Evolutionary conservation across 2,797 vertebrate genomes (phyloP).

Genomic region (Sebastes kiyomatsui): DNA sequence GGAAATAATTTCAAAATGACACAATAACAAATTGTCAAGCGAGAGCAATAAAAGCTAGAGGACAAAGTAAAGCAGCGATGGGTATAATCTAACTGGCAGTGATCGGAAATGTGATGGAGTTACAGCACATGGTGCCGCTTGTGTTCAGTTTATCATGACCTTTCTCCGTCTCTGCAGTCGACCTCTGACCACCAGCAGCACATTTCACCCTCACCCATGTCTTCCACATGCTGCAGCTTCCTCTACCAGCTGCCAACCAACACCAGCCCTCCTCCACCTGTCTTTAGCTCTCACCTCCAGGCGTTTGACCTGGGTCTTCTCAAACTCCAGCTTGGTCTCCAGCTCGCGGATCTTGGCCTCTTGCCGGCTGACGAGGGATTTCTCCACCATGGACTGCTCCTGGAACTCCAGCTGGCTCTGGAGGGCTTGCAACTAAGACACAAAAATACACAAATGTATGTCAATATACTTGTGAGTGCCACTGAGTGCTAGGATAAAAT

Average conservation of each 20-base stretch:
- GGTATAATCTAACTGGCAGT: neutral
- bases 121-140: neutral
- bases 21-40: slow-evolving; percentile 48
- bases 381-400: slow-evolving; percentile 98
- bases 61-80: slow-evolving; percentile 10
- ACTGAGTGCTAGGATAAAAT: neutral
- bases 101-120: neutral
- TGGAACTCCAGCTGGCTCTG: slow-evolving; percentile 97
- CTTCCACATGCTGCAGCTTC: neutral
- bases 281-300: slow-evolving; percentile 86
- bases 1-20: slow-evolving; percentile 70
- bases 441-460: slow-evolving; percentile 5
- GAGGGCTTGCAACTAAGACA: slow-evolving; percentile 89
- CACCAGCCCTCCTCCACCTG: neutral
- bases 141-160: neutral
- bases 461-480: neutral
- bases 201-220: neutral
- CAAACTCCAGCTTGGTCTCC: slow-evolving; percentile 96
- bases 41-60: slow-evolving; percentile 16
- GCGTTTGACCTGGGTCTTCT: slow-evolving; percentile 96
- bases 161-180: neutral
- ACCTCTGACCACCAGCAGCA: neutral
- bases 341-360: slow-evolving; percentile 96
- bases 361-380: slow-evolving; percentile 93
- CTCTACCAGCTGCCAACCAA: neutral